Conservation (phyloP, 2,797 vertebrate species). For the Picus viridis region DNA sequence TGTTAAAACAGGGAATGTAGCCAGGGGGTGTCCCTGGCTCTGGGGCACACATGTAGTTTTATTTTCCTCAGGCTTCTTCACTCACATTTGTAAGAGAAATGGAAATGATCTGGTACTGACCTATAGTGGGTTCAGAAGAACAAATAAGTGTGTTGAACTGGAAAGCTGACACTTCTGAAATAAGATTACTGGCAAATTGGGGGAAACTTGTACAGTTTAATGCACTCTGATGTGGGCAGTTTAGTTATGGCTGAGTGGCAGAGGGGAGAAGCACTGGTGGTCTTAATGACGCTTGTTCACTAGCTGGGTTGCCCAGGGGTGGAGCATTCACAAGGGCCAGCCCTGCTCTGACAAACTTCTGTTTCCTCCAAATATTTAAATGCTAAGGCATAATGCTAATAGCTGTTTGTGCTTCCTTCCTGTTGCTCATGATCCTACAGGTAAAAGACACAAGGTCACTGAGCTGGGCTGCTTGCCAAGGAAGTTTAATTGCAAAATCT, state of each 20-base stretch:
- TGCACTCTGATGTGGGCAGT: background rate
- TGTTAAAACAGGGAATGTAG: background rate
- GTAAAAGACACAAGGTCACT: conserved; percentile 36
- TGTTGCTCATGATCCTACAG: conserved; percentile 30
- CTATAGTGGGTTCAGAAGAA: background rate
- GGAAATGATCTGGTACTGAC: background rate
- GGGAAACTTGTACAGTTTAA: background rate
- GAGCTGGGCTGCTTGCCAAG: conserved; percentile 1
- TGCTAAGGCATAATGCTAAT: background rate
- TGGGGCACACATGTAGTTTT: background rate
- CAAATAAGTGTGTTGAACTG: background rate
- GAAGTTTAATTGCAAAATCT: conserved; percentile 45
- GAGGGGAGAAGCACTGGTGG: background rate
- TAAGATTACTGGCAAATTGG: background rate
- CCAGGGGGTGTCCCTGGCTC: background rate
- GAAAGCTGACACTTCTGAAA: background rate
- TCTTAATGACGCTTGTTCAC: background rate
- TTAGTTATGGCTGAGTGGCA: background rate
- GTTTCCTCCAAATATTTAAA: background rate
- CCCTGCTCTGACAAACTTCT: background rate
- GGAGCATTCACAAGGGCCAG: background rate
- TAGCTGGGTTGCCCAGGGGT: background rate
- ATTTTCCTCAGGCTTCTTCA: background rate
- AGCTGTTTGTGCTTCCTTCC: background rate
- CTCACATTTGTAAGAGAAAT: background rate